Conservation (phyloP, 1,140 invertebrate species). For the Drosophila pseudoananassae region DNA sequence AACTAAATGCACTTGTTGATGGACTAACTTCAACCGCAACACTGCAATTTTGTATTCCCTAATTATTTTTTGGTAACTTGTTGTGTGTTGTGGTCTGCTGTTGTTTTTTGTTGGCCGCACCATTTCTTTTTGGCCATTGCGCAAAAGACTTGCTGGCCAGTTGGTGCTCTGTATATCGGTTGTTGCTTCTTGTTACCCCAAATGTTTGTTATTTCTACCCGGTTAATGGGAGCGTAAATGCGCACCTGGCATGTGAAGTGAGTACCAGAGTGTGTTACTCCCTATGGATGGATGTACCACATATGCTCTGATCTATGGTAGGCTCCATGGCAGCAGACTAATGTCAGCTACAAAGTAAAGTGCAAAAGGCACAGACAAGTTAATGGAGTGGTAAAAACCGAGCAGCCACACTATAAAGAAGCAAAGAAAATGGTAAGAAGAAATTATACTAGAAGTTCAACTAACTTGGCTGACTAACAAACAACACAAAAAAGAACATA, state of each 20-base stretch:
- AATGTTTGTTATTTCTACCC: conserved; percentile 62
- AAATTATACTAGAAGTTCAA: conserved; percentile 47
- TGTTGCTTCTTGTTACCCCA: conserved; percentile 23
- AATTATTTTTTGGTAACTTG: conserved; percentile 44
- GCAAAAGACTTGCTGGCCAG: conserved; percentile 69
- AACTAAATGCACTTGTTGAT: conserved; percentile 22
- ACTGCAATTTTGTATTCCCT: conserved; percentile 48
- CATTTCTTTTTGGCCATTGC: conserved; percentile 69
- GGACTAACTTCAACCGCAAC: conserved; percentile 9
- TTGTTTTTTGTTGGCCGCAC: conserved; percentile 14
- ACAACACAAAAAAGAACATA: conserved; percentile 8
- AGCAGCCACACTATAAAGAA: conserved; percentile 15
- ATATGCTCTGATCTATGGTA: conserved; percentile 3
- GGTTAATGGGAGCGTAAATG: conserved; percentile 81
- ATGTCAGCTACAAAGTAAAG: conserved; percentile 71
- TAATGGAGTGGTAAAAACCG: conserved; percentile 73
- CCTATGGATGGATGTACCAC: conserved; percentile 24
- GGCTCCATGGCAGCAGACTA: conserved; percentile 41
- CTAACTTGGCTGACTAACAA: conserved; percentile 42
- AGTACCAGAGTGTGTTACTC: conserved; percentile 51
- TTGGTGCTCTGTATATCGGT: conserved; percentile 5
- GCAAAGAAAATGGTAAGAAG: conserved; percentile 33
- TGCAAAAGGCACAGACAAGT: conserved; percentile 78
- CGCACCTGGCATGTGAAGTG: conserved; percentile 76
- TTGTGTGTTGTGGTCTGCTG: conserved; percentile 10